A percentile compares a stretch with the other conserved stretches of the same genome.
Evolutionary conservation across 2,797 vertebrate species (phyloP).

Genomic region (Siniperca scherzeri): DNA sequence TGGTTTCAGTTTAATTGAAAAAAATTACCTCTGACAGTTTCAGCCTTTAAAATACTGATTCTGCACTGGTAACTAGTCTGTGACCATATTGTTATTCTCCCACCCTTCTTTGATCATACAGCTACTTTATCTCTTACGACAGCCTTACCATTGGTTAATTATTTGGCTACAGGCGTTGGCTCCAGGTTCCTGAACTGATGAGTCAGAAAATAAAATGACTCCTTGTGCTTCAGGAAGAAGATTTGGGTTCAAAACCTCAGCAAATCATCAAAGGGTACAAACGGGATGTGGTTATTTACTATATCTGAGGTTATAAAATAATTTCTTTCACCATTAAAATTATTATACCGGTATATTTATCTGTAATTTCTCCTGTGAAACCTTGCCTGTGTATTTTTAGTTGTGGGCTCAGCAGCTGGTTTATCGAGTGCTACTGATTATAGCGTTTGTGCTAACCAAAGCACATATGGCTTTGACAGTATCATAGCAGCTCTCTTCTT

Average conservation of each 20-base stretch:
- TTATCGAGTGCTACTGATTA: constrained; percentile 83
- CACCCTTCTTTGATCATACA: constrained; percentile 60
- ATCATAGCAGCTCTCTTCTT: constrained; percentile 65
- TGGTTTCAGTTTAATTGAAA: constrained; percentile 8
- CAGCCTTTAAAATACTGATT: background rate
- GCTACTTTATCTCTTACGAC: constrained; percentile 66
- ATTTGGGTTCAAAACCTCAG: constrained; percentile 69
- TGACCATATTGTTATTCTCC: constrained; percentile 38
- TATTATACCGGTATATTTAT: constrained; percentile 62
- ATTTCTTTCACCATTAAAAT: constrained; percentile 68
- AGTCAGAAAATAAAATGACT: constrained; percentile 67
- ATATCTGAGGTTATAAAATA: constrained; percentile 67
- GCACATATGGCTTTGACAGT: constrained; percentile 72
- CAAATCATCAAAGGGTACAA: constrained; percentile 69
- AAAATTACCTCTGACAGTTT: background rate
- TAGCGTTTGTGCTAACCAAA: constrained; percentile 77
- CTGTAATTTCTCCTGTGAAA: constrained; percentile 69
- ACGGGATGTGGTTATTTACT: constrained; percentile 73
- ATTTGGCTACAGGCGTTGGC: constrained; percentile 62
- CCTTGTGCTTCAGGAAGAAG: constrained; percentile 46
- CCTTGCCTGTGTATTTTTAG: constrained; percentile 78
- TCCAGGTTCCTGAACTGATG: constrained; percentile 68
- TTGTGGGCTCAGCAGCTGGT: constrained; percentile 64
- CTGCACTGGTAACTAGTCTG: constrained; percentile 9
- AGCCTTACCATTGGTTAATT: constrained; percentile 73